Conservation (phyloP, 2,797 vertebrate genomes). For the Gouania willdenowi region DNA sequence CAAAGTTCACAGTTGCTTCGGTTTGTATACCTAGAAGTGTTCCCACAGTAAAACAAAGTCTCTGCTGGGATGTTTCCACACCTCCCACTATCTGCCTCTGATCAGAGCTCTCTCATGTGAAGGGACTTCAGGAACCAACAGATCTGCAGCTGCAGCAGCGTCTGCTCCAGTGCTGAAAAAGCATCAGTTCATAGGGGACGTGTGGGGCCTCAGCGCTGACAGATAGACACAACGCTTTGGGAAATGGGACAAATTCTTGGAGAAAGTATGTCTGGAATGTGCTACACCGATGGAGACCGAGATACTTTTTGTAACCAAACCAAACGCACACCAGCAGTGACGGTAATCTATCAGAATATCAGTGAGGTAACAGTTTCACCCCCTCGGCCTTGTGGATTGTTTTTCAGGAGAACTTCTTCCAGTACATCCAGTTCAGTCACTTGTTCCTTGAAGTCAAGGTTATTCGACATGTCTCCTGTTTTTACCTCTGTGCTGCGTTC, state of each 20-base stretch:
- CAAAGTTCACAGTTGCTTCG: too few species aligned
- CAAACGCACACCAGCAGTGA: not conserved
- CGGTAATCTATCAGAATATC: constrained; percentile 6
- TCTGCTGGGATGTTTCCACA: not conserved
- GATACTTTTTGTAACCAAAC: constrained; percentile 9
- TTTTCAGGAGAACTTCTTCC: too few species aligned
- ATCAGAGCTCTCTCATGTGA: not conserved
- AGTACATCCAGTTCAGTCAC: too few species aligned
- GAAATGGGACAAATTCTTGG: constrained; percentile 29
- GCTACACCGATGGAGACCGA: not conserved
- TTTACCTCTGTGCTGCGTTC: too few species aligned
- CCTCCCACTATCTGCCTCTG: not conserved
- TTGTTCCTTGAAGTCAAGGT: too few species aligned
- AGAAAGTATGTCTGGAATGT: constrained; percentile 54
- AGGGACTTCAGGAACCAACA: not conserved
- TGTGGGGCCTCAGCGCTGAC: constrained; percentile 30
- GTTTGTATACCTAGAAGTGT: too few species aligned
- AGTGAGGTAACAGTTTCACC: constrained; percentile 8
- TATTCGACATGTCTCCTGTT: too few species aligned
- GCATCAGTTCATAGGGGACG: too few species aligned
- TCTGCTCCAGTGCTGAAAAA: too few species aligned
- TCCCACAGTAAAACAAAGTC: too few species aligned
- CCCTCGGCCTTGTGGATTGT: too few species aligned
- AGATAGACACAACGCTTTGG: constrained; percentile 26
- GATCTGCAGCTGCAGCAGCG: constrained; percentile 14